phyloP scores from a whole-genome alignment of 2,113 vertebrate genomes.

The Puntigrus tetrazona region DNA sequence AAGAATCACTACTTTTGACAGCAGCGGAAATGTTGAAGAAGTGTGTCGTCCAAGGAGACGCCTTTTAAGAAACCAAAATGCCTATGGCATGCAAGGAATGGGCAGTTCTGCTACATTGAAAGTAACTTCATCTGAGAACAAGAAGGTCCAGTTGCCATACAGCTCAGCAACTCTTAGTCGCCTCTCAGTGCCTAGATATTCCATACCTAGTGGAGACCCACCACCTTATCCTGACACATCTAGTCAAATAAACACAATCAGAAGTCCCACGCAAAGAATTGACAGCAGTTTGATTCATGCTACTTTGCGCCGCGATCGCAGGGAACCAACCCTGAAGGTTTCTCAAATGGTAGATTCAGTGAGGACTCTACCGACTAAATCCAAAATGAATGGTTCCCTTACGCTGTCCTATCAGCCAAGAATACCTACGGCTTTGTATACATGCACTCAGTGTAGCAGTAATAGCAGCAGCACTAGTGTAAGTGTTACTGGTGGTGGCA shows the following conservation, averaged over 20 bases:
- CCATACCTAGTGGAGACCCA: conserved; percentile 91
- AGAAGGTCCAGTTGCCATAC: conserved; percentile 90
- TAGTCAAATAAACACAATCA: conserved; percentile 80
- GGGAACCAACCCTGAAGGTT: conserved; percentile 87
- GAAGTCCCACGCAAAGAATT: conserved; percentile 79
- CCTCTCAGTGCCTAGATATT: conserved; percentile 90
- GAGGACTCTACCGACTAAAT: conserved; percentile 85
- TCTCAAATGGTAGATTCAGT: conserved; percentile 86
- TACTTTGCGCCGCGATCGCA: conserved; percentile 88
- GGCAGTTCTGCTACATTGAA: conserved; percentile 91
- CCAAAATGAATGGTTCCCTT: conserved; percentile 83
- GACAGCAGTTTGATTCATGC: conserved; percentile 89
- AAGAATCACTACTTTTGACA: conserved; percentile 97
- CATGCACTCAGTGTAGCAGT: conserved; percentile 93
- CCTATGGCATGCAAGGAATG: conserved; percentile 84
- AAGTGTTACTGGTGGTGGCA: conserved; percentile 72
- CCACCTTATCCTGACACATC: conserved; percentile 92
- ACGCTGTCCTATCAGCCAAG: conserved; percentile 83
- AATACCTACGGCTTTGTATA: conserved; percentile 85
- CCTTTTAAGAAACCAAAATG: conserved; percentile 86
- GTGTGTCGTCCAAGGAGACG: conserved; percentile 92
- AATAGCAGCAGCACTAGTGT: conserved; percentile 72
- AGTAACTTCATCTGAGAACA: conserved; percentile 87
- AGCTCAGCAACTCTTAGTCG: conserved; percentile 92
- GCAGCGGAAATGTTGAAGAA: conserved; percentile 97